Conservation (phyloP, 2,888 invertebrate species). For the Tanytarsus gracilentus region DNA sequence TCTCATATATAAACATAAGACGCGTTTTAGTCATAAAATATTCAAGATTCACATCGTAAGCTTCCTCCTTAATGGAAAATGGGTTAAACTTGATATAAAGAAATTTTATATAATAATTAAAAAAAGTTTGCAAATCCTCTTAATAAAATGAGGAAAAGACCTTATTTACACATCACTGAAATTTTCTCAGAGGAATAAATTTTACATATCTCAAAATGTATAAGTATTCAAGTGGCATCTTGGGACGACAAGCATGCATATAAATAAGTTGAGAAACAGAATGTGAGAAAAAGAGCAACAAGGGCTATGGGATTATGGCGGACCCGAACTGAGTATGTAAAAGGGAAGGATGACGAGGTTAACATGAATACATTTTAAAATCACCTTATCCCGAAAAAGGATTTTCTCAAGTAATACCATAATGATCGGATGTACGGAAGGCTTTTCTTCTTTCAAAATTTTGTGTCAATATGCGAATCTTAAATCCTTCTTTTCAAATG, state of each 20-base stretch:
- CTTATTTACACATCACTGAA: too few species aligned
- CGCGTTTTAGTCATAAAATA: background rate
- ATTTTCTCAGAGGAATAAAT: too few species aligned
- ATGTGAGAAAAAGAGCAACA: too few species aligned
- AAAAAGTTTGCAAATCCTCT: too few species aligned
- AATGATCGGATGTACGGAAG: conserved; percentile 23
- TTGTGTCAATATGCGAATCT: conserved; percentile 4
- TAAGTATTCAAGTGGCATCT: conserved; percentile 2
- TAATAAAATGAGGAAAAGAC: too few species aligned
- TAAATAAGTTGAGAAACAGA: too few species aligned
- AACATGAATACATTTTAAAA: background rate
- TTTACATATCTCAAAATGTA: background rate
- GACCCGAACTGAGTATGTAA: background rate
- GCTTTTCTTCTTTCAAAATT: background rate
- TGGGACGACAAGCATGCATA: background rate
- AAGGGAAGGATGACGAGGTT: background rate
- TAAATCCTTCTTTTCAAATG: background rate
- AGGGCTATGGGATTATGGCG: background rate
- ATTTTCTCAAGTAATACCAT: conserved; percentile 5
- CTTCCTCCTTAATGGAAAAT: too few species aligned
- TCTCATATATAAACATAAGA: background rate
- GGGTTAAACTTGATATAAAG: too few species aligned
- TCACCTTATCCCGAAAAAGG: conserved; percentile 7
- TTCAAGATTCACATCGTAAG: too few species aligned
- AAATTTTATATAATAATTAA: too few species aligned